Evolutionary conservation across 1,140 invertebrate genomes (phyloP), one percentile per base, ranked within the genome.

Genomic region (Zaprionus lachaisei): DNA sequence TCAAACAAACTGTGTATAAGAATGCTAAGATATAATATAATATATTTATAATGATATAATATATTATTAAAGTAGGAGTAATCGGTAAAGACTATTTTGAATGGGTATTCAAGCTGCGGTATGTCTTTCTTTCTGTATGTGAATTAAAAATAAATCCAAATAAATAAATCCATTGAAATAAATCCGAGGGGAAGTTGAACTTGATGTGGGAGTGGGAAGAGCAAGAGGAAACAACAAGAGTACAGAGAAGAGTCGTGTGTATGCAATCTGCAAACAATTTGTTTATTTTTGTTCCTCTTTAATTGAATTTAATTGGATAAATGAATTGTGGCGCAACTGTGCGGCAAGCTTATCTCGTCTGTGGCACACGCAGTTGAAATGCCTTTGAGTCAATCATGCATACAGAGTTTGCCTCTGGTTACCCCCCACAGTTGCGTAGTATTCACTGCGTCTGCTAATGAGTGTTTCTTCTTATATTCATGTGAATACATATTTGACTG

Each of bases 231-330:
- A 15, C 37, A 38, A 1, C n/a, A 3, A n/a, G n/a, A 17, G n/a
- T 38, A 31, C 26, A 20, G 4, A 20, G 6, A 6, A 12, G 7
- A n/a, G 12, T 11, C 1, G 7, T 24, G 4, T 51, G 47, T 6
- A 2, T n/a, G 41, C 41, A 47, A 22, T 51, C 7, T 51, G 47
- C 11, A 57, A 3, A 17, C n/a, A 56, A 56, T 34, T 34, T 34
- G 31, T 11, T 34, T 26, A 28, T 37, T 58, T 34, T 58, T 14
- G 6, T 58, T 62, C 14, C 24, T 2, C 7, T 62, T 14, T 61
- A 47, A 62, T 62, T 62, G 60, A 62, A 62, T 17, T 55, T 73
- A 81, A 81, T 80, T 80, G 77, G 14, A 81, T 80, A 81, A 81
- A 60, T 55, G 63, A 72, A 81, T 72, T 72, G 65, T 62, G 72